These are phyloP conservation scores for Cyprinodon brontotheroides DNA, from an alignment of 2,113 vertebrate species.

Conservation along the genomic window DNA sequence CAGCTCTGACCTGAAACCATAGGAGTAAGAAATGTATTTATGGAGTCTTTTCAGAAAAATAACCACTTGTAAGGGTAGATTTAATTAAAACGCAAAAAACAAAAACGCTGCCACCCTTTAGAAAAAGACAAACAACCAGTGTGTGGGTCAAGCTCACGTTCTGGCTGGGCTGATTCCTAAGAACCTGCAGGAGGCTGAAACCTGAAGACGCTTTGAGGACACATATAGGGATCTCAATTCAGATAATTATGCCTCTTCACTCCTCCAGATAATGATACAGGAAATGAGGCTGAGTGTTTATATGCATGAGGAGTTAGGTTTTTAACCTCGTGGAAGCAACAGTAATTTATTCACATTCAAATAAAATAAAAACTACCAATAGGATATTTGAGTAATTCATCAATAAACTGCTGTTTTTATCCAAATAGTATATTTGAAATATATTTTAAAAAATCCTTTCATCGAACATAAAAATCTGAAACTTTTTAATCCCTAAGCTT, in stretches of 20 bases:
- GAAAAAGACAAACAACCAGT: background rate
- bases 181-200: constrained; percentile 32
- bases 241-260: constrained; percentile 18
- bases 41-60: constrained; percentile 13
- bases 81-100: background rate
- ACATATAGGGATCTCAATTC: constrained; percentile 10
- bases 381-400: background rate
- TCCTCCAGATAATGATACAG: constrained; percentile 3
- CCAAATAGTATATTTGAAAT: too few relatives aligned
- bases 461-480: too few relatives aligned
- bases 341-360: background rate
- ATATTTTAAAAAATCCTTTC: too few relatives aligned
- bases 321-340: background rate
- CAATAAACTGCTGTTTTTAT: background rate
- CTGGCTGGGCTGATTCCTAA: constrained; percentile 11
- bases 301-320: background rate
- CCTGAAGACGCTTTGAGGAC: constrained; percentile 25
- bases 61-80: constrained; percentile 18
- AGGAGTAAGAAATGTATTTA: constrained; percentile 9
- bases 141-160: background rate
- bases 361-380: background rate
- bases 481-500: too few relatives aligned
- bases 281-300: background rate
- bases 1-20: constrained; percentile 49
- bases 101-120: background rate